Base-by-base conservation (phyloP, 1,140 invertebrate genomes). In the Drosophila ercepeae region DNA sequence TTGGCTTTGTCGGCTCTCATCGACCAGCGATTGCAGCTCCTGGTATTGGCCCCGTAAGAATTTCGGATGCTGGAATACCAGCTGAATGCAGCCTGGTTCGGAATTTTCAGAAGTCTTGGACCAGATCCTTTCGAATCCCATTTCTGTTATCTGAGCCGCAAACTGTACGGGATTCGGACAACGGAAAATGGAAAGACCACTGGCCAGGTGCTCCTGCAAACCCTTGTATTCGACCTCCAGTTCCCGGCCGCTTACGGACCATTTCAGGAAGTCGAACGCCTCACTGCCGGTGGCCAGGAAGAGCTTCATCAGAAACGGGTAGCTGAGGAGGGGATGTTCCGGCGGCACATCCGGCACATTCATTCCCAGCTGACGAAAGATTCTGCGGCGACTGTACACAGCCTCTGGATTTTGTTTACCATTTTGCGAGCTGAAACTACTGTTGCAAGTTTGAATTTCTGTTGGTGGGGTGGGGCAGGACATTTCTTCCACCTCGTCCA, bases 171-270 rank as follows among this genome's bases (percentile, higher is more conserved):
- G n/a, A 32, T 23, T 82, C 7, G 7, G 48, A 6, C 48, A 32
- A 1, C 27, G 34, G 13, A 86, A 86, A 0, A 86, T 42, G n/a
- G 44, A 25, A 1, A 48, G 21, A 3, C 5, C 14, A 9, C 60
- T 25, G 9, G 13, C 8, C 29, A 86, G 45, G 34, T 86, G 57
- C 5, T 71, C 23, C 60, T 86, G 82, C 50, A 86, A 5, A 0
- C 41, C 63, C 19, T 32, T 0, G 34, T 88, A 82, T 1, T 75
- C 34, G 25, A 86, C 2, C 5, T 54, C 27, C 46, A 88, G n/a
- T 4, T 57, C 41, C 7, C 11, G 3, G 0, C 64, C 77, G 23
- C 25, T 18, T 0, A 4, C 25, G 0, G 73, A 34, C 82, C 82
- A 86, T 2, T 49, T 36, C 4, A 86, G 8, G 7, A 60, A 75